Percentiles rank a stretch among this genome's conserved stretches.
Evolutionary conservation across 1,140 invertebrate species (phyloP).

Genomic region (Aradophagus sp.): DNA sequence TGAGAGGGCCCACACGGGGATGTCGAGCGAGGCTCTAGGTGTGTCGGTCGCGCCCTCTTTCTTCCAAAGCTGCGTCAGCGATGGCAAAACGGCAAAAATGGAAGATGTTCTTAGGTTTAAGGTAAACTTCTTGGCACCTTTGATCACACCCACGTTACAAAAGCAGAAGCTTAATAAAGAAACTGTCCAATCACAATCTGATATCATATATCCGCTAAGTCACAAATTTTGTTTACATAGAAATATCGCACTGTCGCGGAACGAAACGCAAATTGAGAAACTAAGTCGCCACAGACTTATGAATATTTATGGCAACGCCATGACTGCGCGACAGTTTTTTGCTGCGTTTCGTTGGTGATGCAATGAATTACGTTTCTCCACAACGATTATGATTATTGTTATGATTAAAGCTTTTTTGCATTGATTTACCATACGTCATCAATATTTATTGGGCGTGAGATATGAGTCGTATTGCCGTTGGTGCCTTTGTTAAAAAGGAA

Average conservation of each 20-base stretch:
- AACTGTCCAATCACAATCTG: too few relatives aligned
- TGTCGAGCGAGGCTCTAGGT: slow-evolving; percentile 97
- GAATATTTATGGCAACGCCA: slow-evolving; percentile 8
- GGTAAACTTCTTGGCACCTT: slow-evolving; percentile 57
- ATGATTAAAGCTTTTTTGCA: slow-evolving; percentile 38
- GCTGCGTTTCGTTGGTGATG: slow-evolving; percentile 17
- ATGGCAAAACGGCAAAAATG: slow-evolving; percentile 94
- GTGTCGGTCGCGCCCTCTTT: slow-evolving; percentile 98
- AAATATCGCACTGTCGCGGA: too few relatives aligned
- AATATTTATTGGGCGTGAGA: slow-evolving; percentile 41
- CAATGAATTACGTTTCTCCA: slow-evolving; percentile 5
- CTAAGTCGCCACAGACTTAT: slow-evolving; percentile 4
- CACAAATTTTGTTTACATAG: too few relatives aligned
- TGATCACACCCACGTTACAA: too few relatives aligned
- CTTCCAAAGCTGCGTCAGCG: slow-evolving; percentile 96
- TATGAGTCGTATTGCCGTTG: slow-evolving; percentile 23
- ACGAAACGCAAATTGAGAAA: too few relatives aligned
- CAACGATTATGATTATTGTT: slow-evolving; percentile 12
- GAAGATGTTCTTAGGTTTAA: slow-evolving; percentile 96
- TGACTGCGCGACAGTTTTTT: slow-evolving; percentile 8
- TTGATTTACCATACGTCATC: slow-evolving; percentile 37
- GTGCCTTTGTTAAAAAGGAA: slow-evolving; percentile 34
- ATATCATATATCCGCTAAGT: too few relatives aligned
- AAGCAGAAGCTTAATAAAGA: too few relatives aligned
- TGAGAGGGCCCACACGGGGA: slow-evolving; percentile 90